Percentiles rank a stretch among this genome's conserved stretches.
Evolutionary conservation across 2,113 vertebrate genomes (phyloP).

Genomic region (Okapia johnstoni): DNA sequence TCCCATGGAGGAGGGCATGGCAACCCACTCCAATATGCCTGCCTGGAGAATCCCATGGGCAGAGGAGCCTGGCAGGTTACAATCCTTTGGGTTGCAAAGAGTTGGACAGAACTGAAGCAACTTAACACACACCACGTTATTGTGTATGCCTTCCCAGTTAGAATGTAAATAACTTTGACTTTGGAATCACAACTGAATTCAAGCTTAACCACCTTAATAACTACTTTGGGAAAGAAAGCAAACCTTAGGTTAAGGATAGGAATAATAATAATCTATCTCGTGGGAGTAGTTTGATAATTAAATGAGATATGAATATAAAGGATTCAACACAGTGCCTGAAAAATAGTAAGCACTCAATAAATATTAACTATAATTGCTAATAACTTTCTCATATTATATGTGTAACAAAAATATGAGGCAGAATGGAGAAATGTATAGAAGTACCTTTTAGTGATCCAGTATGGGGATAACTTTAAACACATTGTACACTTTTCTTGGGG

Average conservation of each 20-base stretch:
- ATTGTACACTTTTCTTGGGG: not conserved
- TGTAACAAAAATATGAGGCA: not conserved
- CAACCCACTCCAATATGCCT: not conserved
- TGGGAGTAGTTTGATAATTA: not conserved
- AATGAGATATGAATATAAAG: not conserved
- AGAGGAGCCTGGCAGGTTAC: not conserved
- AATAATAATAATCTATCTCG: not conserved
- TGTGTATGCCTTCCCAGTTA: not conserved
- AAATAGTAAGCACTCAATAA: not conserved
- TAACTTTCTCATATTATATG: not conserved
- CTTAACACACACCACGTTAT: not conserved
- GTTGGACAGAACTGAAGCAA: not conserved
- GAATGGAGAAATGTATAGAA: not conserved
- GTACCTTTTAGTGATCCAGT: not conserved
- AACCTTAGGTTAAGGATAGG: not conserved
- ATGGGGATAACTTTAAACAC: not conserved
- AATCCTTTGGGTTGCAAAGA: not conserved
- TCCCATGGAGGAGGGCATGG: not conserved
- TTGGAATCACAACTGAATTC: not conserved
- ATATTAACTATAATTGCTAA: not conserved
- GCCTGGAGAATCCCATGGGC: not conserved
- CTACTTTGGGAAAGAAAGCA: not conserved
- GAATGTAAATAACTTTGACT: not conserved
- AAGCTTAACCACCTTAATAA: not conserved
- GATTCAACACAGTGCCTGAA: not conserved